Evolutionary conservation across 2,113 vertebrate genomes (phyloP).

Genomic region (Crypturellus undulatus): DNA sequence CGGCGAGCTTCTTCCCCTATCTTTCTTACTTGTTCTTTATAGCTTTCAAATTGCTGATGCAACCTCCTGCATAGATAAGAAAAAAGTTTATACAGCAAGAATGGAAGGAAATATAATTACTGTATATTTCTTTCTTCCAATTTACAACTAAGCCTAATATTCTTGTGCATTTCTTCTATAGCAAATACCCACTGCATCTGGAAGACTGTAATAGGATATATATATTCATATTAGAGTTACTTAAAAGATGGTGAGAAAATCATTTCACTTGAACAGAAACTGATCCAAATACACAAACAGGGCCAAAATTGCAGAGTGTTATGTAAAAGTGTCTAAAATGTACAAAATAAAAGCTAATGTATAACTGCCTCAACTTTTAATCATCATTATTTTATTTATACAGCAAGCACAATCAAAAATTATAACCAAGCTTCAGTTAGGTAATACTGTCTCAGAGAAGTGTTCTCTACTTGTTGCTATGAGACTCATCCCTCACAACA

Average conservation of each 20-base stretch:
- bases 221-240: not conserved
- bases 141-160: not conserved
- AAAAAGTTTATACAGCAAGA: slow-evolving; percentile 55
- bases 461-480: not conserved
- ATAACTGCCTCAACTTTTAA: not conserved
- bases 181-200: not conserved
- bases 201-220: not conserved
- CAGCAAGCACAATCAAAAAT: not conserved
- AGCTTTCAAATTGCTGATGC: slow-evolving; percentile 99
- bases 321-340: not conserved
- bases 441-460: not conserved
- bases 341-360: not conserved
- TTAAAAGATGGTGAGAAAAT: not conserved
- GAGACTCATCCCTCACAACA: not conserved
- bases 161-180: not conserved
- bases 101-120: not conserved
- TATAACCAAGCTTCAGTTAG: not conserved
- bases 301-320: not conserved
- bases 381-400: not conserved
- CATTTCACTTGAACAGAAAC: not conserved
- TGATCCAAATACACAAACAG: not conserved
- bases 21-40: slow-evolving; percentile 97
- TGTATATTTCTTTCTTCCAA: not conserved
- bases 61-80: slow-evolving; percentile 86
- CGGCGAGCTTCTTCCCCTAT: slow-evolving; percentile 94